Base-by-base conservation (phyloP, 2,113 vertebrate genomes). In the Donacobius atricapilla region DNA sequence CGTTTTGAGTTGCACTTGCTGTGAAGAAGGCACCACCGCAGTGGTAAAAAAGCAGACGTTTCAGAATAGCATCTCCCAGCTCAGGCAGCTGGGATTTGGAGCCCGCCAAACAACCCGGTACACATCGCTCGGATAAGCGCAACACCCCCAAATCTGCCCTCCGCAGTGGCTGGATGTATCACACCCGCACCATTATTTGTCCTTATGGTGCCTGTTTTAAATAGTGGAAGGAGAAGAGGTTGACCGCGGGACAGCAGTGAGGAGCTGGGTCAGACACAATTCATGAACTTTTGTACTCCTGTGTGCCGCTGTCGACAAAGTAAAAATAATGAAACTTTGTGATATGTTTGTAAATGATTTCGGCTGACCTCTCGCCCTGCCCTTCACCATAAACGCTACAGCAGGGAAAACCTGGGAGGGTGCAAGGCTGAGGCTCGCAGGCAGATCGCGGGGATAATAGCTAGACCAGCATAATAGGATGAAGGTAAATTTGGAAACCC, bases 261-360 rank as follows among this genome's bases (percentile, higher is more conserved):
- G 96, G 97, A 97, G 92, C 97, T 98, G 98, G 98, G 97, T 98
- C 98, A 98, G 94, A 94, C 90, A 93, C 97, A 97, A 97, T 98
- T 97, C 91, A 58, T 98, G 98, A 99, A 99, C 99, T 99, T 99
- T 98, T 98, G 98, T 98, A 97, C 98, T 98, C 97, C 97, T 98
- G 96, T 98, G 97, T 98, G 97, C 96, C 96, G 98, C 98, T 99
- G 99, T 99, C 98, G 97, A 76, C 97, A 93, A 97, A 97, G 96
- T 96, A 97, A 98, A 99, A 99, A 99, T 98, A 99, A 99, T 99
- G 98, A 98, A 99, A 99, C 97, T 98, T 99, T 98, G 97, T 98
- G 98, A 98, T 99, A 98, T 98, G 97, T 99, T 99, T 99, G 98
- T 98, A 98, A 99, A 99, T 99, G 98, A 99, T 99, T 99, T 97